These are phyloP conservation scores for Sporophila hypoxantha DNA, from an alignment of 2,113 vertebrate genomes.

Conservation along the genomic window DNA sequence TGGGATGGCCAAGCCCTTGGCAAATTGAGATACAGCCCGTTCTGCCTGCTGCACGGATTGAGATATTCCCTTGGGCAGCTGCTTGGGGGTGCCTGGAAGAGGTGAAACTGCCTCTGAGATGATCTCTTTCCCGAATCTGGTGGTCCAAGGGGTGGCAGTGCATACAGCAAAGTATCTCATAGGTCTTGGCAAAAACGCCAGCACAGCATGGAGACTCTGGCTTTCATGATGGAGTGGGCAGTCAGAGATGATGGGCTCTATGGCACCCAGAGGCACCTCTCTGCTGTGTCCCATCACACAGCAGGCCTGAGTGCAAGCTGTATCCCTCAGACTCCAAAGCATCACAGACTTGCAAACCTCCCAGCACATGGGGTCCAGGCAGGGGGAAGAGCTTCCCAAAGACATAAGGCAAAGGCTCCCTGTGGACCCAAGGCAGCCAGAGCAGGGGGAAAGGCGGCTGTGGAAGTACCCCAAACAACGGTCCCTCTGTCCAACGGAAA, in stretches of 20 bases:
- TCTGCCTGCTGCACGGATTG: not conserved
- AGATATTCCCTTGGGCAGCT: not conserved
- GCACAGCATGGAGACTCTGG: not conserved
- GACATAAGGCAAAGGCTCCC: not conserved
- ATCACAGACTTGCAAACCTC: not conserved
- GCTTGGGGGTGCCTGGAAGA: not conserved
- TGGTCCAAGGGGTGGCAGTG: not conserved
- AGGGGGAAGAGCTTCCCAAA: not conserved
- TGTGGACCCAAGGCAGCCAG: not conserved
- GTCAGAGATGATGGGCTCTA: not conserved
- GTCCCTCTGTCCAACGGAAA: not conserved
- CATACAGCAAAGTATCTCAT: rapidly evolving
- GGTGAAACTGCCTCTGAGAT: not conserved
- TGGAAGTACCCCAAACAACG: not conserved
- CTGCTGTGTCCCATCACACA: rapidly evolving
- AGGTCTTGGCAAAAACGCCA: not conserved
- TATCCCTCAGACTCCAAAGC: not conserved
- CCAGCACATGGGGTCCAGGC: not conserved
- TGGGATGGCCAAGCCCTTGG: not conserved
- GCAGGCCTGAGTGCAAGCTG: not conserved
- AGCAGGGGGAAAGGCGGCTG: not conserved
- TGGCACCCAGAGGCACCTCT: not conserved
- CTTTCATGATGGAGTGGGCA: not conserved
- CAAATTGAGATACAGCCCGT: not conserved
- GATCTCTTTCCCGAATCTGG: not conserved